Evolutionary conservation across 2,113 vertebrate genomes (phyloP).

Genomic region (Orientallactaga bullata): DNA sequence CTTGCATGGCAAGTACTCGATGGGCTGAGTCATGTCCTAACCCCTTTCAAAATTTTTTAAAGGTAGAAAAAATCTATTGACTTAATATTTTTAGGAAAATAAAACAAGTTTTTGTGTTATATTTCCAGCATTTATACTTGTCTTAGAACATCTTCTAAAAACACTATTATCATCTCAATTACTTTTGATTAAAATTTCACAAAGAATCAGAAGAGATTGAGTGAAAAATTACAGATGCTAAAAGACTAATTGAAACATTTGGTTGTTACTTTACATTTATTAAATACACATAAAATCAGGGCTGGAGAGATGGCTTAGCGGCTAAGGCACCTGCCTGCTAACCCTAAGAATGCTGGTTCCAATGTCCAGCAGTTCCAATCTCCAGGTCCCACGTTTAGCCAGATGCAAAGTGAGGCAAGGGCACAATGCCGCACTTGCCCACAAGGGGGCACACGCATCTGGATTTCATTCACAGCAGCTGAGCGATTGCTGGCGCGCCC

Average conservation of each 20-base stretch:
- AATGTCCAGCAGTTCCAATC: too few relatives aligned
- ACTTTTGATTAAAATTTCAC: constrained; percentile 84
- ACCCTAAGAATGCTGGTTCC: too few relatives aligned
- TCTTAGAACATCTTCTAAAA: constrained; percentile 82
- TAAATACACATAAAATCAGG: constrained; percentile 78
- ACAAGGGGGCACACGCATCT: too few relatives aligned
- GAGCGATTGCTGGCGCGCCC: too few relatives aligned
- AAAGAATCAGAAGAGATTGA: constrained; percentile 74
- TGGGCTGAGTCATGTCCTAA: too few relatives aligned
- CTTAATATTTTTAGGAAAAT: constrained; percentile 73
- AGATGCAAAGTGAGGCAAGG: too few relatives aligned
- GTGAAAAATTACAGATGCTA: constrained; percentile 76
- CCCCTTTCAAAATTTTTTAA: constrained; percentile 52
- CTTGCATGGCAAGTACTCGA: too few relatives aligned
- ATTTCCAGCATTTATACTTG: constrained; percentile 83
- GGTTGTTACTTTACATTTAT: constrained; percentile 76
- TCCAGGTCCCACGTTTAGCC: too few relatives aligned
- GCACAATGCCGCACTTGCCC: too few relatives aligned
- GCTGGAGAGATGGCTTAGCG: too few relatives aligned
- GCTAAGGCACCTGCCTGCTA: too few relatives aligned
- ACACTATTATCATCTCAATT: constrained; percentile 81
- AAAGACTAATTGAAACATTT: constrained; percentile 76
- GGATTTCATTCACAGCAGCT: too few relatives aligned
- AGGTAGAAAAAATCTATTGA: constrained; percentile 91
- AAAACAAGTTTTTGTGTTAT: constrained; percentile 86